A percentile compares a stretch with the other conserved stretches of the same genome.
phyloP scores from a whole-genome alignment of 2,113 vertebrate genomes.

The Stegostoma tigrinum region DNA sequence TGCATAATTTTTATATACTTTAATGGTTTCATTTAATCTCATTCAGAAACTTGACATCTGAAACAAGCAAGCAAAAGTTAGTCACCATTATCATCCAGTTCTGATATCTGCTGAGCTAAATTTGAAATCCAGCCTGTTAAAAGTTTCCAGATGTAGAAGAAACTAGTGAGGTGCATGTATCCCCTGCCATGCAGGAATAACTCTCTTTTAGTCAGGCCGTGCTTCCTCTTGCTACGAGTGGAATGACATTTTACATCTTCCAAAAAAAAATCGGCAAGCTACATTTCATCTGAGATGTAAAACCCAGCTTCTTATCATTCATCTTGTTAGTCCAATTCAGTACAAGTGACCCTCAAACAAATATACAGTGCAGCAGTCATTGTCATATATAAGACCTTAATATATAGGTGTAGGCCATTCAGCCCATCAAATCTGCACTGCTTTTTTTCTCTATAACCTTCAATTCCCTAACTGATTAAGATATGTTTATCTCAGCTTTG shows the following conservation, averaged over 20 bases:
- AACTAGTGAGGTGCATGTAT: neutral
- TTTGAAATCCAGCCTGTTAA: neutral
- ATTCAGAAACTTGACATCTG: neutral
- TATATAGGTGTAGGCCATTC: too few relatives aligned
- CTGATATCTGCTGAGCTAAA: neutral
- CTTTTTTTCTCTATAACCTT: too few relatives aligned
- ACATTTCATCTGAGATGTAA: neutral
- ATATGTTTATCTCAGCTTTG: too few relatives aligned
- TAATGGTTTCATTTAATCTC: neutral
- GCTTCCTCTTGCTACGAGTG: neutral
- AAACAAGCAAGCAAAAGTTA: neutral
- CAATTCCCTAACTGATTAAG: too few relatives aligned
- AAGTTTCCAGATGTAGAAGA: neutral
- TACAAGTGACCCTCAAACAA: neutral
- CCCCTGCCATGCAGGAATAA: neutral
- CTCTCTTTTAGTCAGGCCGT: neutral
- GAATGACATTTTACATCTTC: neutral
- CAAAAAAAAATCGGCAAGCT: neutral
- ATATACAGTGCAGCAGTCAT: neutral
- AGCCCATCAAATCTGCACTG: too few relatives aligned
- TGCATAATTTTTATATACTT: neutral
- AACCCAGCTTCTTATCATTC: neutral
- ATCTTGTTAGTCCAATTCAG: neutral
- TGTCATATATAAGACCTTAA: too few relatives aligned
- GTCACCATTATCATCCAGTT: neutral